These are phyloP conservation scores for Saiga tatarica DNA, from an alignment of 2,113 vertebrate genomes.

Conservation along the genomic window DNA sequence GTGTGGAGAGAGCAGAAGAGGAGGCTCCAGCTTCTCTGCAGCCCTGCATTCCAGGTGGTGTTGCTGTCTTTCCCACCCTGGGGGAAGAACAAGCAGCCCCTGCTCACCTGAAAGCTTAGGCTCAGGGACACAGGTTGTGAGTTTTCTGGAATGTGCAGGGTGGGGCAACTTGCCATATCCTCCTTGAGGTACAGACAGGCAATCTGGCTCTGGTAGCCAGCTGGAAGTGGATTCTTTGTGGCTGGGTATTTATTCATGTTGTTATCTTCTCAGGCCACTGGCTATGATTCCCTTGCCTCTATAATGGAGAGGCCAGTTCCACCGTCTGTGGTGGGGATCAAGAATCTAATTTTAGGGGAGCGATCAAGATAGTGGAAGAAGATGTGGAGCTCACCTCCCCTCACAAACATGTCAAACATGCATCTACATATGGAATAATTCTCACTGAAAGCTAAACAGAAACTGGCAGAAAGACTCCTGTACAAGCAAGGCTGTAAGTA, in stretches of 20 bases:
- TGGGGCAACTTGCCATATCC: rapidly evolving
- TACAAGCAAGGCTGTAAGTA: background rate
- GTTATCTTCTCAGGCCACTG: background rate
- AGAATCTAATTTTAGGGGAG: background rate
- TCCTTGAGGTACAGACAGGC: background rate
- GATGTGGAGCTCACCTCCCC: background rate
- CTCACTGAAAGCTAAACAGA: background rate
- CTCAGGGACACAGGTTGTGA: background rate
- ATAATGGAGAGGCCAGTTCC: too few relatives aligned
- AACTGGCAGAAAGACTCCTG: background rate
- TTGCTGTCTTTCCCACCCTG: background rate
- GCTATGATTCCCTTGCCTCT: background rate
- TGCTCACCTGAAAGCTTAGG: too few relatives aligned
- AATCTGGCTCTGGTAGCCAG: background rate
- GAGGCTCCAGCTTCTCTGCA: background rate
- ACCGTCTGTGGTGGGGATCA: too few relatives aligned
- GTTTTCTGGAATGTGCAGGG: background rate
- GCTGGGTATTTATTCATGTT: background rate
- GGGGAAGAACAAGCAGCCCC: background rate
- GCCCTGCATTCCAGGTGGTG: background rate
- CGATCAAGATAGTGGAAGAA: background rate
- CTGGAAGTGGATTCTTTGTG: background rate
- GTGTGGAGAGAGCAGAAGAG: background rate
- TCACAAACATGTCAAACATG: background rate
- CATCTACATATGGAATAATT: background rate